A percentile compares a stretch with the other conserved stretches of the same genome.
These are phyloP conservation scores for Drosophila parvula DNA, from an alignment of 1,140 invertebrate species.

Conservation along the genomic window DNA sequence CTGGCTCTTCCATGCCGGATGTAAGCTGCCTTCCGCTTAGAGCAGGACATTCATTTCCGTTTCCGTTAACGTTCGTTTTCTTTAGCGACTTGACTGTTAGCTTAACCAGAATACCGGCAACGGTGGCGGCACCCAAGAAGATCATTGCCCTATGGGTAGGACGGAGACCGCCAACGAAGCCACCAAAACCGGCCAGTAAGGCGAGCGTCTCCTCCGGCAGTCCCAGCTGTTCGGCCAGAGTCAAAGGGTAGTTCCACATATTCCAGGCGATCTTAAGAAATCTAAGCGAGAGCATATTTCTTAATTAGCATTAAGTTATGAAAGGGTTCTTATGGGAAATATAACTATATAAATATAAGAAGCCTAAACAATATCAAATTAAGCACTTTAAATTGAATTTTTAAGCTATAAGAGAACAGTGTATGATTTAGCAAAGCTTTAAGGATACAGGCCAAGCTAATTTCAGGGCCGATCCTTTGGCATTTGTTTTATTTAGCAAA, in stretches of 20 bases:
- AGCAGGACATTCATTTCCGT: neutral
- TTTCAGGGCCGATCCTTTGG: neutral
- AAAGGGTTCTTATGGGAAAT: too few species aligned
- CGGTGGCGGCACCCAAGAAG: slow-evolving; percentile 41
- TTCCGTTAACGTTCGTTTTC: neutral
- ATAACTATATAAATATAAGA: too few species aligned
- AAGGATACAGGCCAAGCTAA: neutral
- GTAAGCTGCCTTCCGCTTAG: neutral
- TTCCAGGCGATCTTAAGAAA: neutral
- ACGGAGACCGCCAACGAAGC: slow-evolving; percentile 3
- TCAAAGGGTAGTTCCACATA: slow-evolving; percentile 25
- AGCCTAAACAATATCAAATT: too few species aligned
- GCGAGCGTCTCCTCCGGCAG: neutral
- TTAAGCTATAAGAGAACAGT: too few species aligned
- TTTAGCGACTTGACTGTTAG: slow-evolving; percentile 29
- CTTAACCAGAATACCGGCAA: slow-evolving; percentile 34
- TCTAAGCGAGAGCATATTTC: neutral
- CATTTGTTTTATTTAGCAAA: slow-evolving; percentile 34
- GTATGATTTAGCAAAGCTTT: neutral
- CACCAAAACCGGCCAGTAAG: neutral
- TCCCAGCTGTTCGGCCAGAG: slow-evolving; percentile 14
- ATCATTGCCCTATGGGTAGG: slow-evolving; percentile 35
- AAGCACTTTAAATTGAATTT: too few species aligned
- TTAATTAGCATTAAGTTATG: neutral
- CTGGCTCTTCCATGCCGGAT: too few species aligned